phyloP scores from a whole-genome alignment of 2,797 vertebrate genomes.

The Masticophis lateralis region DNA sequence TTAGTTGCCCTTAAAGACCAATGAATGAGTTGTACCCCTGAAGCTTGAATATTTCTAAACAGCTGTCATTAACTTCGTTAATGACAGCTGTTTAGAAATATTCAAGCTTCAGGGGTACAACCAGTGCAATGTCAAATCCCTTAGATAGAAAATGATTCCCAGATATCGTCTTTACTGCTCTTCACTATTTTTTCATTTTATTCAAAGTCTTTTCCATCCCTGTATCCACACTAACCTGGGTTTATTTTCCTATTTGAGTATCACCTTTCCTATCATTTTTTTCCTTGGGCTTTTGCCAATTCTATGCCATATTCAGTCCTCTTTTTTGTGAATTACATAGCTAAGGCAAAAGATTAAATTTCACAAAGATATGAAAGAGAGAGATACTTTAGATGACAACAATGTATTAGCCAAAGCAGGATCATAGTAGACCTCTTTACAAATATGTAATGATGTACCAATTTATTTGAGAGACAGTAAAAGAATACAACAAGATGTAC shows the following conservation, averaged over 20 bases:
- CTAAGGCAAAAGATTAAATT: background rate
- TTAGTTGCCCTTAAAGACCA: background rate
- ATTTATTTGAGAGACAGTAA: background rate
- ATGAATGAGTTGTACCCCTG: too few species aligned
- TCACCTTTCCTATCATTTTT: background rate
- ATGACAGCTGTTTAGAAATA: background rate
- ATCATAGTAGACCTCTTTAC: too few species aligned
- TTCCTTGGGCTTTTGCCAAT: background rate
- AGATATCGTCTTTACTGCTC: background rate
- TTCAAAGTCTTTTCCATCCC: background rate
- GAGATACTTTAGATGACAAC: background rate
- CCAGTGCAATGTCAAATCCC: background rate
- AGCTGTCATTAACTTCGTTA: background rate
- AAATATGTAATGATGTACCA: background rate
- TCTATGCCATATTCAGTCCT: background rate
- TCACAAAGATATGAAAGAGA: background rate
- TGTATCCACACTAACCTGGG: background rate
- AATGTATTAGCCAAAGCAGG: background rate
- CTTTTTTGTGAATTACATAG: background rate
- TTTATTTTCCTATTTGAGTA: background rate
- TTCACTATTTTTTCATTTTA: background rate
- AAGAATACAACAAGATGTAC: background rate
- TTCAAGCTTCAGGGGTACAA: background rate
- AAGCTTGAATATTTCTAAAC: too few species aligned
- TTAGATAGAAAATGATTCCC: background rate